These are phyloP conservation scores for Phocoena sinus DNA, from an alignment of 2,113 vertebrate species.

Conservation along the genomic window DNA sequence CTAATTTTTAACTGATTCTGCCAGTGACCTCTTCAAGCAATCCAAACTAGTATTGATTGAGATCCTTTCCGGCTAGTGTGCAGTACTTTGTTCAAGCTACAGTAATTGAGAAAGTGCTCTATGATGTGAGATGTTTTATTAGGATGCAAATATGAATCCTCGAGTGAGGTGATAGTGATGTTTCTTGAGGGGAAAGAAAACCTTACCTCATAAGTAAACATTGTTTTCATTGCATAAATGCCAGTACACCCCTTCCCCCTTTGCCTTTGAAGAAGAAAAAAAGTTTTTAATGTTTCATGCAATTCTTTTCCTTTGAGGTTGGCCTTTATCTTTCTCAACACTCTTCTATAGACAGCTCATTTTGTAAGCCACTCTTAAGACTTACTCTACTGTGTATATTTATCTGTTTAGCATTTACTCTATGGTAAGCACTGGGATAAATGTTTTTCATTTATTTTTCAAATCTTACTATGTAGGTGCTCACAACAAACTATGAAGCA, in stretches of 20 bases:
- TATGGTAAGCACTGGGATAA: not conserved
- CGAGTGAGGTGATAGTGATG: not conserved
- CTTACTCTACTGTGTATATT: not conserved
- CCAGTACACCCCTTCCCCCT: no score
- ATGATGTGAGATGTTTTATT: not conserved
- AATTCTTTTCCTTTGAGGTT: not conserved
- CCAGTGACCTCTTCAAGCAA: constrained; percentile 47
- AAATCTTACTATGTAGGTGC: not conserved
- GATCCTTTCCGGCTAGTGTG: constrained; percentile 15
- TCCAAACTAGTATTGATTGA: constrained; percentile 50
- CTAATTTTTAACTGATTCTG: constrained; percentile 9
- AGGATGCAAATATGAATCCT: not conserved
- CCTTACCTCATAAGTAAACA: not conserved
- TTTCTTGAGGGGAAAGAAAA: not conserved
- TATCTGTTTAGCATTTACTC: not conserved
- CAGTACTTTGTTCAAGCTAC: not conserved
- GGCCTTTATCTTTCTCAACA: not conserved
- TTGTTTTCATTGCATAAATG: not conserved
- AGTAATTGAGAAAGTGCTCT: constrained; percentile 33
- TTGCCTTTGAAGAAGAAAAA: not conserved
- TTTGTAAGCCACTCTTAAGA: not conserved
- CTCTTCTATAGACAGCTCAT: not conserved
- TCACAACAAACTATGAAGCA: not conserved
- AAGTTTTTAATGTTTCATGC: not conserved
- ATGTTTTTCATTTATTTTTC: not conserved